Evolutionary conservation across 2,888 invertebrate genomes (phyloP), one percentile per base, ranked within the genome.

Genomic region (Ophion obscuratus): DNA sequence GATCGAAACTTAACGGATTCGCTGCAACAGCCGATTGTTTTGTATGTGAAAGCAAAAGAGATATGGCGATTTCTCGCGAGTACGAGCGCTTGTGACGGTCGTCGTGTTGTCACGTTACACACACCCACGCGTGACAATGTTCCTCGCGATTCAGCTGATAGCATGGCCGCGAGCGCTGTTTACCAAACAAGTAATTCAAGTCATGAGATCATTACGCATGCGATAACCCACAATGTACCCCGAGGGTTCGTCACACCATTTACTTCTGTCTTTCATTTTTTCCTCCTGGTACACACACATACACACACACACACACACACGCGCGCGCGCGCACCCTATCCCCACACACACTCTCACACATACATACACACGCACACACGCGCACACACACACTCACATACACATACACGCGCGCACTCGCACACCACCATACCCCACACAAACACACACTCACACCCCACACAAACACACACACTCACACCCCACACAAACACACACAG

Each of bases 121-220:
- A 67, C 77, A 40, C 67, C 67, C 68, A 77, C 77, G 86, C 61
- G 80, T 77, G 77, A 88, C 73, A 81, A 88, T 88, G 88, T 85
- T 88, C 77, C 83, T 87, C 75, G 83, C 86, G 70, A 81, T 88
- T 81, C 87, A 88, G 57, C 83, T 87, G 75, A 83, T 88, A 75
- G 80, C 84, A 62, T 87, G 88, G 87, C 82, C 85, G 70, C 66
- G 82, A 80, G 82, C 73, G 64, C 74, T 88, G 62, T 86, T 79
- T 66, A 74, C 78, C 81, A 83, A 85, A 84, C 87, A 84, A 73
- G 84, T 86, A 85, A 88, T 84, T 86, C 66, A 64, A 80, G 75
- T 78, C 73, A 83, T 71, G 67, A 40, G 47, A 75, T 59, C 67
- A 81, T 86, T 86, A 81, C 77, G 86, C 86, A 86, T 83, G 74